Conservation (phyloP, 2,797 vertebrate species). For the Neosalanx taihuensis region DNA sequence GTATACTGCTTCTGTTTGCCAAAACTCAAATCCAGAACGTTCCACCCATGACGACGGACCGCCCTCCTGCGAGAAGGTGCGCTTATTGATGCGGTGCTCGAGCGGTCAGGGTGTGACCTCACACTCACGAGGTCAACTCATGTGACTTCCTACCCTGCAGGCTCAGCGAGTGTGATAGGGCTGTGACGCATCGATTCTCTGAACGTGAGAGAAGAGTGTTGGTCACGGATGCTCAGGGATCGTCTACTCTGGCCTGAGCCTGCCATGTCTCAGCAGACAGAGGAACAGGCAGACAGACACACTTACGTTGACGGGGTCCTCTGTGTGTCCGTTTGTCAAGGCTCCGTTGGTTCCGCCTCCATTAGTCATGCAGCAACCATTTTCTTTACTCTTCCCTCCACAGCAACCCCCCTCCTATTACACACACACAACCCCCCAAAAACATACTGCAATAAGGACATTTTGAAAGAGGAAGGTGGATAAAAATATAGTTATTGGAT, state of each 20-base stretch:
- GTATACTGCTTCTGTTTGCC: not conserved
- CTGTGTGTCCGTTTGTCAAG: conserved; percentile 10
- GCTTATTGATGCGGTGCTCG: too few relatives aligned
- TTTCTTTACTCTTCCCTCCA: conserved; percentile 59
- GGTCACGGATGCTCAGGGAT: not conserved
- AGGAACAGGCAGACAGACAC: not conserved
- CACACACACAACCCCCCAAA: not conserved
- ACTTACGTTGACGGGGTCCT: conserved; percentile 30
- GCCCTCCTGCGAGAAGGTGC: too few relatives aligned
- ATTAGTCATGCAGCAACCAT: conserved; percentile 73
- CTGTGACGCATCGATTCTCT: conserved; percentile 27
- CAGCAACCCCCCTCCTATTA: conserved; percentile 79
- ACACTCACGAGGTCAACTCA: not conserved
- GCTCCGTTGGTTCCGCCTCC: conserved; percentile 27
- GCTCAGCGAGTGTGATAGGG: not conserved
- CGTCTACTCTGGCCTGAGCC: too few relatives aligned
- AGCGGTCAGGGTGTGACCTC: not conserved
- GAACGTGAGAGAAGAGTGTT: not conserved
- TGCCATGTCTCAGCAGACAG: not conserved
- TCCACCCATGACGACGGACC: too few relatives aligned
- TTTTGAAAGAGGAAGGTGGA: too few relatives aligned
- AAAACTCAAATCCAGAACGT: too few relatives aligned
- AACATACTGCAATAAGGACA: not conserved
- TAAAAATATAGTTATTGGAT: too few relatives aligned
- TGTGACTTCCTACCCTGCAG: conserved; percentile 26